phyloP scores from a whole-genome alignment of 2,113 vertebrate species.

The Gallinago undulata region DNA sequence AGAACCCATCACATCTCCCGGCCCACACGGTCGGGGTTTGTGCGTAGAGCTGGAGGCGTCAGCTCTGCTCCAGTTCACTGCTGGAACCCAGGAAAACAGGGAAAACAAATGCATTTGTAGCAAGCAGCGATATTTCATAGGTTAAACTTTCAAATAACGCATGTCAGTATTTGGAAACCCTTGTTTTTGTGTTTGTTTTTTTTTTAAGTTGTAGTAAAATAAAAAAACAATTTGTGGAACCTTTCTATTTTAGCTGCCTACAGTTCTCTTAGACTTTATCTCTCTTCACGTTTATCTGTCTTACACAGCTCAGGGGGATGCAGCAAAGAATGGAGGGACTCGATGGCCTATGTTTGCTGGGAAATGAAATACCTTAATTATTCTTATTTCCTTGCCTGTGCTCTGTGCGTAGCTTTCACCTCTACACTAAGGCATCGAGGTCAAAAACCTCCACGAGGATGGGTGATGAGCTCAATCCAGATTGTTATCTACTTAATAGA shows the following conservation, averaged over 20 bases:
- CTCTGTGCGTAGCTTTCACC: not conserved
- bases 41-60: accelerated
- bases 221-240: not conserved
- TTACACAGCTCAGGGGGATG: accelerated
- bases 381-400: not conserved
- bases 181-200: accelerated
- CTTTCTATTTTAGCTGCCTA: not conserved
- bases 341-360: not conserved
- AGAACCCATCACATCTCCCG: not conserved
- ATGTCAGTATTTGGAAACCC: not conserved
- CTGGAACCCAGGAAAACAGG: not conserved
- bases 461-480: not conserved
- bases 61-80: not conserved
- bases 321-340: not conserved
- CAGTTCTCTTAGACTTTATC: not conserved
- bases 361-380: not conserved
- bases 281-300: not conserved
- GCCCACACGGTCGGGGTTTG: accelerated
- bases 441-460: not conserved
- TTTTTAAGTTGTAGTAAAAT: not conserved
- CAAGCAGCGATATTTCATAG: not conserved
- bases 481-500: not conserved
- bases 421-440: not conserved
- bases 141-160: not conserved
- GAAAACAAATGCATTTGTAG: not conserved